Conservation (phyloP, 2,113 vertebrate species). For the Spea multiplicata region DNA sequence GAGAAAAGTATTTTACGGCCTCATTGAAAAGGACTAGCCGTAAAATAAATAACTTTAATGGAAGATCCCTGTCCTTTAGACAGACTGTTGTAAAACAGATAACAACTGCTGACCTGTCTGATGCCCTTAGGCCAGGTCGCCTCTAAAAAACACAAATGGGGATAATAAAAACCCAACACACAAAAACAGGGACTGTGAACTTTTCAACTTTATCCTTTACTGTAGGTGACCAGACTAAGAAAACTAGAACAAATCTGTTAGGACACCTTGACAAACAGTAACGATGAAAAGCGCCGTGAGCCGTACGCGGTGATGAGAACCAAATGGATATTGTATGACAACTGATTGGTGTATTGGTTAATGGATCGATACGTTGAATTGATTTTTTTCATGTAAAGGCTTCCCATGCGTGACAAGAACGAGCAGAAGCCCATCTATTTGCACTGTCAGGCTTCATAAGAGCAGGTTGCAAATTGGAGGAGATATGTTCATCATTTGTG, state of each 20-base stretch:
- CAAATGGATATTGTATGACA: not conserved
- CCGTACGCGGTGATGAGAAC: no score
- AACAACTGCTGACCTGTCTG: constrained; percentile 53
- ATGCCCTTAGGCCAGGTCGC: constrained; percentile 50
- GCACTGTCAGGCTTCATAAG: not conserved
- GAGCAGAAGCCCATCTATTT: not conserved
- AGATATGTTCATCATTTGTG: no score
- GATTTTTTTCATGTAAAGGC: not conserved
- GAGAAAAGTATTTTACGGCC: constrained; percentile 40
- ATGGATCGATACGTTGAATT: not conserved
- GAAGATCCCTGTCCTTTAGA: constrained; percentile 33
- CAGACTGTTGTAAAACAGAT: constrained; percentile 46
- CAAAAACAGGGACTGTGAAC: constrained; percentile 63
- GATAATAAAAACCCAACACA: constrained; percentile 60
- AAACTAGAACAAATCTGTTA: not conserved
- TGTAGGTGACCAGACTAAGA: not conserved
- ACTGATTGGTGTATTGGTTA: not conserved
- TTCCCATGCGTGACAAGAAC: not conserved
- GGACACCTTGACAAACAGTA: no score
- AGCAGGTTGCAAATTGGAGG: not conserved
- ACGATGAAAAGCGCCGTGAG: no score
- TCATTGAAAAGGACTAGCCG: constrained; percentile 35
- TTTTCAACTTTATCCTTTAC: constrained; percentile 62
- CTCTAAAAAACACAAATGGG: constrained; percentile 56
- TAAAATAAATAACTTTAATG: constrained; percentile 41